Base-by-base conservation (phyloP, 2,888 invertebrate species). In the Cactoblastis cactorum region DNA sequence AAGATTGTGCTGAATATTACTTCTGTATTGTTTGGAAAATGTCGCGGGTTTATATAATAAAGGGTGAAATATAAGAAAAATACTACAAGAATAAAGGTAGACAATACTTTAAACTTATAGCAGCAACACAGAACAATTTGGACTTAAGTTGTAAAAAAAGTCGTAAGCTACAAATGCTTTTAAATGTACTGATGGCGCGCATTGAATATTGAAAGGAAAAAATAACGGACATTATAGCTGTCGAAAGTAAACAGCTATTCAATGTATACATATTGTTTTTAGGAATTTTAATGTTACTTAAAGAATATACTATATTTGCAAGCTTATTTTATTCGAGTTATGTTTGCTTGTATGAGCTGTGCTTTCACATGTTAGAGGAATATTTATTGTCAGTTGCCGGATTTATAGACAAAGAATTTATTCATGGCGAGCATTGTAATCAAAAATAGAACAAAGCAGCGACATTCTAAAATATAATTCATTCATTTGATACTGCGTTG, bases 161-260 rank as follows among this genome's bases (percentile, higher is more conserved):
- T n/a, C n/a, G n/a, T n/a, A n/a, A n/a, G n/a, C n/a, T n/a, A n/a
- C n/a, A n/a, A n/a, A n/a, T n/a, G n/a, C n/a, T 9, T 6, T 28
- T 28, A 28, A 28, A 28, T 48, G 45, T 38, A 49, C 18, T 8
- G 46, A 33, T 35, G 37, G 50, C 50, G 51, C 52, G 49, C 28
- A 39, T 46, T 32, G 52, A 54, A 54, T 54, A 51, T 50, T 51
- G 35, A 19, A 22, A 37, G 28, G 15, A 22, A 8, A 12, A 15
- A 45, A 6, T 51, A 54, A 52, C 51, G 53, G 54, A 18, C 19
- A 9, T 32, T 18, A 33, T 12, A 39, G 28, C 49, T 28, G 24
- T 43, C 34, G 49, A 39, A 49, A 41, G 33, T 22, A 22, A 49
- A 49, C 41, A 19, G 14, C 49, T 41, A 39, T 41, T 19, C 34